Conservation (phyloP, 2,888 invertebrate species). For the Blomia tropicalis region DNA sequence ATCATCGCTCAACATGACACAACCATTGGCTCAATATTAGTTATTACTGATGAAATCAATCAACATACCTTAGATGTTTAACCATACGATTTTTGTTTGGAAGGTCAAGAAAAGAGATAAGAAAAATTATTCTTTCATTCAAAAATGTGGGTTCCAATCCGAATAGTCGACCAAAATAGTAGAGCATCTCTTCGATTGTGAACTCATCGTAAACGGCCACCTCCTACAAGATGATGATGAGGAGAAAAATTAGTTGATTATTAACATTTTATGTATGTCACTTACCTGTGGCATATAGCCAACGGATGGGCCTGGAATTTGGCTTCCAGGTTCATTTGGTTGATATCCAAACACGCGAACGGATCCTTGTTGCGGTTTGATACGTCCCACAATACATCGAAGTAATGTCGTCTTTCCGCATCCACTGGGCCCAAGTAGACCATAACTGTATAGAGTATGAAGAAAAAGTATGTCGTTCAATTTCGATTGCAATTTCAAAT, state of each 20-base stretch:
- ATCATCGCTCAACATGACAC: too few species aligned
- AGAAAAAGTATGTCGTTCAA: not conserved
- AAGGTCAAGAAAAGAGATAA: slow-evolving; percentile 36
- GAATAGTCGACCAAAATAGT: slow-evolving; percentile 90
- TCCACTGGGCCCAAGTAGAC: slow-evolving; percentile 78
- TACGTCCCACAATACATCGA: slow-evolving; percentile 73
- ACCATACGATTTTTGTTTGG: slow-evolving; percentile 37
- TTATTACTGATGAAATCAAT: too few species aligned
- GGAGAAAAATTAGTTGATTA: not conserved
- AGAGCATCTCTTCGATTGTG: slow-evolving; percentile 82
- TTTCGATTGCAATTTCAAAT: not conserved
- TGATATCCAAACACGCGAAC: slow-evolving; percentile 76
- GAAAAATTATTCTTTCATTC: slow-evolving; percentile 36
- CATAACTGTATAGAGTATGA: slow-evolving; percentile 56
- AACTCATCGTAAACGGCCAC: slow-evolving; percentile 42
- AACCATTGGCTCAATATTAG: too few species aligned
- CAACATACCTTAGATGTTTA: slow-evolving; percentile 40
- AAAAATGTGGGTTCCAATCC: slow-evolving; percentile 73
- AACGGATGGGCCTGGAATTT: slow-evolving; percentile 80
- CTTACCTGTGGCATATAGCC: slow-evolving; percentile 75
- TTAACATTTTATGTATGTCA: too few species aligned
- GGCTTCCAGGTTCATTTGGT: slow-evolving; percentile 71
- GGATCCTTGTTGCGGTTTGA: slow-evolving; percentile 67
- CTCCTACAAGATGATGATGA: slow-evolving; percentile 31
- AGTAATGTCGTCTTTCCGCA: slow-evolving; percentile 92